Conservation (phyloP, 35 echinoderm and acorn worm genomes). For the Heliocidaris tuberculata region DNA sequence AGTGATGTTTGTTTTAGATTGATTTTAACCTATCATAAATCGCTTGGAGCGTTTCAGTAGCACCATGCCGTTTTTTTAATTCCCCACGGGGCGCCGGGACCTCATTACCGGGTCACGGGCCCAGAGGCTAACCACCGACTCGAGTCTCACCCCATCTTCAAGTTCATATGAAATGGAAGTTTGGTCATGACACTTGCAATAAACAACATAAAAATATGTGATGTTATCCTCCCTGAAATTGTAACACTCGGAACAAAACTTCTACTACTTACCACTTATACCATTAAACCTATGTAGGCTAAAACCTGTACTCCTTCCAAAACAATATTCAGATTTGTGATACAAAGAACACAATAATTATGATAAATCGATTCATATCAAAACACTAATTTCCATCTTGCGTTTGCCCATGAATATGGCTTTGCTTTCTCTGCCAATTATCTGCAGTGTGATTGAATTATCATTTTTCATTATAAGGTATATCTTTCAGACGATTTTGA, state of each 20-base stretch:
- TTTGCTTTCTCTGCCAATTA: too few relatives aligned
- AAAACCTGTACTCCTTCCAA: too few relatives aligned
- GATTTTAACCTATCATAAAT: background rate
- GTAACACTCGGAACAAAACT: background rate
- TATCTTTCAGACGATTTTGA: too few relatives aligned
- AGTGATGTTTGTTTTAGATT: background rate
- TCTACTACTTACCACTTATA: too few relatives aligned
- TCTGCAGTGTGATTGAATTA: too few relatives aligned
- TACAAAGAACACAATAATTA: too few relatives aligned
- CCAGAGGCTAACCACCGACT: background rate
- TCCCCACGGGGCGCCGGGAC: background rate
- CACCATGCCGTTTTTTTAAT: background rate
- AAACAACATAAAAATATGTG: background rate
- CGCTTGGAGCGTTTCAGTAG: background rate
- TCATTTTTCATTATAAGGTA: too few relatives aligned
- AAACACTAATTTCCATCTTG: too few relatives aligned
- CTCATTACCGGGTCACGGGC: slow-evolving; percentile 6
- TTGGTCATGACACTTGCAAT: background rate
- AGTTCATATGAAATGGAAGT: background rate
- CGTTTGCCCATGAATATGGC: too few relatives aligned
- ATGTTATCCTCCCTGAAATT: background rate
- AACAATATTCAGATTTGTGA: too few relatives aligned
- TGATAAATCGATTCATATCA: too few relatives aligned
- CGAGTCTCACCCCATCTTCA: background rate
- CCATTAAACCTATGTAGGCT: too few relatives aligned